Base-by-base conservation (phyloP, 2,888 invertebrate species). In the Microplitis deprimator region DNA sequence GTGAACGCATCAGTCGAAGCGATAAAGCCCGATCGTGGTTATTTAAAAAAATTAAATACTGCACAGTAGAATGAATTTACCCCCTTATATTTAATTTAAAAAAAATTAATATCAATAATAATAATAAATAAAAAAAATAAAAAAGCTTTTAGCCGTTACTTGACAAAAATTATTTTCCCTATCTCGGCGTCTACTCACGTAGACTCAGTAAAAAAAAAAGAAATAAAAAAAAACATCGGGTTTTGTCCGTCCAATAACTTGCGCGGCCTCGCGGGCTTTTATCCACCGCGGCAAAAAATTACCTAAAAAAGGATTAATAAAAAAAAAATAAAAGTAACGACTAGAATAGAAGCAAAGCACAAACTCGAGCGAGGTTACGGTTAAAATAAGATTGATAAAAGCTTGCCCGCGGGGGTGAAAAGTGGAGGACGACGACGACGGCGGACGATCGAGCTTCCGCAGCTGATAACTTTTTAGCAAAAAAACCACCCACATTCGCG, bases 311-410 rank as follows among this genome's bases (percentile, higher is more conserved):
- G 16, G 50, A 50, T 50, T 20, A 20, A 41, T n/a, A 20, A 40
- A 7, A 20, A 20, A 41, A 8, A 13, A 40, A 40, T 40, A 29
- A 29, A 29, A 29, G 29, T 4, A 29, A 29, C 17, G 68, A 41
- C 50, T 70, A 67, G 16, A 59, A 41, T 50, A 38, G 50, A 65
- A 59, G 16, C 29, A 38, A 73, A 71, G 61, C 50, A 13, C 13
- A 13, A 13, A 50, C 50, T 50, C 39, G 71, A 39, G 71, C 65
- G 20, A 39, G 62, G 71, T 61, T 61, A 71, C 61, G 29, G 60
- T 40, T 39, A 71, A 71, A 71, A 71, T 71, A 71, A 71, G 71
- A 71, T 71, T 71, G 71, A 71, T 71, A 71, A 71, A 71, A 71
- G 71, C 62, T 50, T 50, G 13, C 13, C 50, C 13, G 50, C 13